phyloP scores from a whole-genome alignment of 2,113 vertebrate species.

The Talpa occidentalis region DNA sequence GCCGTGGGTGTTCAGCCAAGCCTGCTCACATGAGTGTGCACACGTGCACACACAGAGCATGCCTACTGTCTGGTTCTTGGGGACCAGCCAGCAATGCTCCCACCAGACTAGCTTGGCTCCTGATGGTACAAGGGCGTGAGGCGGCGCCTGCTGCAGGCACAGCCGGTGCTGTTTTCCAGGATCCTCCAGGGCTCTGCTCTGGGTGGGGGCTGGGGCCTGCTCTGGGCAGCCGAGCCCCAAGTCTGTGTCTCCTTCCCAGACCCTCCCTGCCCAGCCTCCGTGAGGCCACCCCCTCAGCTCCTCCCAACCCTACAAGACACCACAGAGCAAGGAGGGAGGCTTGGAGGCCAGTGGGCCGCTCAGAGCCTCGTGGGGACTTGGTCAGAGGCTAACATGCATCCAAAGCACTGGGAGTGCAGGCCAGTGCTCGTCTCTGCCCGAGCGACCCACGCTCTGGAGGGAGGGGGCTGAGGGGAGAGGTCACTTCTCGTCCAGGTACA shows the following conservation, averaged over 20 bases:
- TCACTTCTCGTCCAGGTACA: no score
- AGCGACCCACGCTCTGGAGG: no score
- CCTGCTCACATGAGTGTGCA: fast-evolving
- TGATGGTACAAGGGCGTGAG: fast-evolving
- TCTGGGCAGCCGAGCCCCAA: fast-evolving
- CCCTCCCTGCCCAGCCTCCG: no score
- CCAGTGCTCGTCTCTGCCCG: not conserved
- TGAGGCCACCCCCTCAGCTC: not conserved
- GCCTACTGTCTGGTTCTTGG: not conserved
- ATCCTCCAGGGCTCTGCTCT: no score
- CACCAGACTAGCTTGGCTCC: not conserved
- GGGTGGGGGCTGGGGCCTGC: not conserved
- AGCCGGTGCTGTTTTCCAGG: not conserved
- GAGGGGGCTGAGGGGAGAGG: not conserved
- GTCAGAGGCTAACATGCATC: no score
- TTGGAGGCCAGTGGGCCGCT: not conserved
- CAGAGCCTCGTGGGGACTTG: fast-evolving
- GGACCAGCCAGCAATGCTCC: not conserved
- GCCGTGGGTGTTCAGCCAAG: fast-evolving
- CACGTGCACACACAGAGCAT: fast-evolving
- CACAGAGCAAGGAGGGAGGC: no score
- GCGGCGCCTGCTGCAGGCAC: fast-evolving
- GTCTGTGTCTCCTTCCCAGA: no score
- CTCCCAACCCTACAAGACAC: not conserved
- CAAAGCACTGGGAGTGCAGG: not conserved